Base-by-base conservation (phyloP, 2,888 invertebrate species). In the Melikaiella ostensackeni region DNA sequence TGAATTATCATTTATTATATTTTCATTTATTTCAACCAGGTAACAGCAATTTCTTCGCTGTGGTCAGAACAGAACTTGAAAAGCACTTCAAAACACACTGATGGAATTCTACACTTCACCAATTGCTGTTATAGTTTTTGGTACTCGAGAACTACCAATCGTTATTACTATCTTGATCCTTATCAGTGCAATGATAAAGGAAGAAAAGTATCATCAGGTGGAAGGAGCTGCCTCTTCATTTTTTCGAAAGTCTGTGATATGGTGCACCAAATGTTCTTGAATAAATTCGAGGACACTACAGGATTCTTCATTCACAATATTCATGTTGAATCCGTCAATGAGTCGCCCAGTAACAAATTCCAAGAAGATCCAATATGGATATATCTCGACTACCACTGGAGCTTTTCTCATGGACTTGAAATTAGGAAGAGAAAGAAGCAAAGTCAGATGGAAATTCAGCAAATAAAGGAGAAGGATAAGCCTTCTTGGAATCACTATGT, bases 121-220 rank as follows among this genome's bases (percentile, higher is more conserved):
- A 91, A 91, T 57, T 90, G 91, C 77, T 91, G 91, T 35, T 91
- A 90, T 63, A 91, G 88, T 8, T 91, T 91, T 78, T 91, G 91
- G 91, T 89, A 89, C 62, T 90, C 89, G 0, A 80, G 82, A 21
- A 63, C 81, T 6, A 90, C 88, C 0, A 85, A 85, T 11, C 86
- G 86, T 9, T 91, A 89, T 38, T 91, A 90, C 24, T 91, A 90
- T 57, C 50, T 91, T 5, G 91, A 91, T 82, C 91, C 91, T 27
- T 91, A 91, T 78, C 83, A 79, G 0, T 90, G 89, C 64, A 84
- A 88, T 42, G 74, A 55, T 0, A 83, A 79, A 59, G 91, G 91
- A 5, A 84, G 77, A 27, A 86, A 84, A 73, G 83, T 80, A 0
- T 64, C 42, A 0, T 81, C n/a, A n/a, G 79, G 80, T 13, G 89